Percentiles rank a stretch among this genome's conserved stretches.
Conservation (phyloP, 2,113 vertebrate species). For the Sclerurus mexicanus region DNA sequence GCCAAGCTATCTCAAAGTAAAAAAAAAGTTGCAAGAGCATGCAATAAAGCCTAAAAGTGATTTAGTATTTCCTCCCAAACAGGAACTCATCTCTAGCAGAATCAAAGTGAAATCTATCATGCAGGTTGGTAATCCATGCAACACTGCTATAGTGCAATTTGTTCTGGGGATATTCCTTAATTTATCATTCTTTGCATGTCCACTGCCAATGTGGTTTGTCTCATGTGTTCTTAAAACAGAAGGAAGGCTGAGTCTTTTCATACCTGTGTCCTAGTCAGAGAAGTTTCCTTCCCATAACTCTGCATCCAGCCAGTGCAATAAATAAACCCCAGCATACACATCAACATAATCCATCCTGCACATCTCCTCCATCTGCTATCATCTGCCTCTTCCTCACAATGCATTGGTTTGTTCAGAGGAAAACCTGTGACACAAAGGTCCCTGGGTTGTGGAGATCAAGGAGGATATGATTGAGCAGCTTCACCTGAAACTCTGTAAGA, state of each 20-base stretch:
- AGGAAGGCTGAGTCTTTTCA: neutral
- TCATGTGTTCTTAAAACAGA: neutral
- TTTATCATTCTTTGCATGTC: fast-evolving
- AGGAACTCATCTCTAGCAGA: neutral
- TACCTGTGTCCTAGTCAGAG: neutral
- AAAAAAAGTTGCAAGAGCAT: neutral
- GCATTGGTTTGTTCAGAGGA: neutral
- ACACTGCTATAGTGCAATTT: neutral
- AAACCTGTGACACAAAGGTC: neutral
- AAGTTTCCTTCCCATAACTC: neutral
- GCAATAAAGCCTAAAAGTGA: neutral
- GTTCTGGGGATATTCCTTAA: neutral
- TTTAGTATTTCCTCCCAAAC: neutral
- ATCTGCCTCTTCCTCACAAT: neutral
- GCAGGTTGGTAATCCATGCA: neutral
- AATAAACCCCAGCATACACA: neutral
- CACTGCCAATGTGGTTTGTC: neutral
- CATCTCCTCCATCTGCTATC: fast-evolving
- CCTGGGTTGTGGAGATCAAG: neutral
- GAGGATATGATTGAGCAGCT: neutral
- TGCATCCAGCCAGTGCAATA: neutral
- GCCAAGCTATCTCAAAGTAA: neutral
- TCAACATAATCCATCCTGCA: neutral
- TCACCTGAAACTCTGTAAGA: neutral
- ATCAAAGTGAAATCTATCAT: neutral